These are phyloP conservation scores for Anthrax anthrax DNA, from an alignment of 2,888 invertebrate species.

Conservation along the genomic window DNA sequence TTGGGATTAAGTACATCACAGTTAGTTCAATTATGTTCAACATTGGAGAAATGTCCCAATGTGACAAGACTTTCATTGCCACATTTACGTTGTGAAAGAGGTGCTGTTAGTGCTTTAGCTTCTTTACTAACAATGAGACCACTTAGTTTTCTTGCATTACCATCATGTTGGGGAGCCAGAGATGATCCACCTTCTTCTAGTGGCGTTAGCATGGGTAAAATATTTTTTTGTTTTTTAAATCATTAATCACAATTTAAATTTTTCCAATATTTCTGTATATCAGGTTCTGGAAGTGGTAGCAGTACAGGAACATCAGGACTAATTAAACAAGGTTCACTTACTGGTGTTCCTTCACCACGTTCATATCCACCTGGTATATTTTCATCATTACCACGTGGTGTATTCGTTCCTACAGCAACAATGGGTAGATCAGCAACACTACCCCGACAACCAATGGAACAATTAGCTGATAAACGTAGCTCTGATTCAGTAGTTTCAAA, in stretches of 20 bases:
- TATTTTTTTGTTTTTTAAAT: slow-evolving; percentile 2
- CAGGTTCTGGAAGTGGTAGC: slow-evolving; percentile 35
- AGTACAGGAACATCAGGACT: slow-evolving; percentile 31
- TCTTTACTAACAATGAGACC: slow-evolving; percentile 36
- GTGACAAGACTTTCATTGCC: slow-evolving; percentile 39
- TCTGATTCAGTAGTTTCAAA: slow-evolving; percentile 41
- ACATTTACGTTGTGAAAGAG: slow-evolving; percentile 40
- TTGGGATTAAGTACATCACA: slow-evolving; percentile 39
- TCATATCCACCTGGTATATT: slow-evolving; percentile 30
- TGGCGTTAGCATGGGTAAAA: slow-evolving; percentile 37
- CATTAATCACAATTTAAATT: background rate
- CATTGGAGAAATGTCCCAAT: slow-evolving; percentile 37
- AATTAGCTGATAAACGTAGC: slow-evolving; percentile 35
- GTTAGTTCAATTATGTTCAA: slow-evolving; percentile 38
- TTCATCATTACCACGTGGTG: slow-evolving; percentile 37
- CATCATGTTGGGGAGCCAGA: slow-evolving; percentile 39
- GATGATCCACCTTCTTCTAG: slow-evolving; percentile 39
- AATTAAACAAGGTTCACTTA: slow-evolving; percentile 23
- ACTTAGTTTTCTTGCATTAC: slow-evolving; percentile 37
- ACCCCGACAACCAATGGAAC: slow-evolving; percentile 36
- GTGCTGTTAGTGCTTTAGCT: slow-evolving; percentile 38
- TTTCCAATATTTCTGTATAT: slow-evolving; percentile 1
- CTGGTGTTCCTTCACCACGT: slow-evolving; percentile 22
- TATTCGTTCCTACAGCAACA: slow-evolving; percentile 35
- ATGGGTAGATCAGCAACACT: slow-evolving; percentile 36